Evolutionary conservation across 2,113 vertebrate genomes (phyloP), one percentile per base, ranked within the genome.

Genomic region (Amphiprion percula): DNA sequence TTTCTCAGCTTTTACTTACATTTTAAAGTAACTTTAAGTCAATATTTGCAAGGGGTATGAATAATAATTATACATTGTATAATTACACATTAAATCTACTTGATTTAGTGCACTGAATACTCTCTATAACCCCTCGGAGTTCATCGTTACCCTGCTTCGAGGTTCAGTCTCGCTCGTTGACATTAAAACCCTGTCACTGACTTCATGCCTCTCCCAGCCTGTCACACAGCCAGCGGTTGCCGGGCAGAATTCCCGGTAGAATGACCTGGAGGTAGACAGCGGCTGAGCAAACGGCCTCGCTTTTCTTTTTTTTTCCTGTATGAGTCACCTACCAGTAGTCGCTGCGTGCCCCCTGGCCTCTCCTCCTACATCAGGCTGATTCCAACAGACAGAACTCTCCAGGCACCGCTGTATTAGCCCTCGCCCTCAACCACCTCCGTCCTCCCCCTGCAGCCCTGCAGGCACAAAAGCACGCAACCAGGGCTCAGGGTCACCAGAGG

Each of bases 321-420:
- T 89, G 91, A 93, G 68, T 92, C 85, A 89, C 86, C 85, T 82
- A 80, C 63, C 81, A 77, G 82, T 79, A 50, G 58, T 74, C 3
- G 10, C 74, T 59, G 23, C 39, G 5, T 53, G 67, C 59, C 85
- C 83, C 55, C 74, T 70, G 80, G 83, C 83, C 68, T 83, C 10
- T 10, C 77, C 83, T 70, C 64, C 75, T 74, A 60, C 72, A 80
- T 92, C 81, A 88, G 47, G 19, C 79, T 90, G 85, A 94, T 90
- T 80, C 78, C 68, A 87, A 74, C 63, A 53, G 91, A 87, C 90
- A 89, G 8, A 16, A 33, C 77, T 77, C 86, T 79, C 72, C 78
- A 65, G 87, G 89, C 87, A 0, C 63, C 46, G 67, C 82, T 77
- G 50, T 67, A 82, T 86, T 81, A 64, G 78, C 69, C 62, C 79